Base-by-base conservation (phyloP, 53 echinoderm and acorn worm genomes). In the Hippasteria phrygiana region DNA sequence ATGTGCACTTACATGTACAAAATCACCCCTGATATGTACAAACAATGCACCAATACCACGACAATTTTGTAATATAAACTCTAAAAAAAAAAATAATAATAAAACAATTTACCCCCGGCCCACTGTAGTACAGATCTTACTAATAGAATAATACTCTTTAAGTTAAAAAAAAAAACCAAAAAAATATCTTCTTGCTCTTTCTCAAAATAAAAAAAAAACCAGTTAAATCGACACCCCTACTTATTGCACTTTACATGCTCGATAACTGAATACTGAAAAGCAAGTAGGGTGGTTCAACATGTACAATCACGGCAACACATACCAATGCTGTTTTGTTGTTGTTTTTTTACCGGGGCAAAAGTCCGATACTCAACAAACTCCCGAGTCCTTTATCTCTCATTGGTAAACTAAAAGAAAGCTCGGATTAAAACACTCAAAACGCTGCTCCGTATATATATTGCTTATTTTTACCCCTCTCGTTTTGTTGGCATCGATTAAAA, bases 211-310 rank as follows among this genome's bases (percentile, higher is more conserved):
- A 85, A 71, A 70, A 51, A 85, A 29, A 79, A 10, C 39, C 26
- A 37, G 62, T 64, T 22, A 81, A 24, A 70, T 43, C 51, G 33
- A 69, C 14, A 64, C 63, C 27, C 24, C 81, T 81, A 64, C 54
- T 69, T 85, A 85, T 85, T 85, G 85, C 85, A 85, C 85, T 70
- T 85, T 36, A 70, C 85, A 81, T 81, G 81, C 81, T 81, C 48
- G 35, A 42, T 47, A 70, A 67, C 32, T 85, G 85, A 85, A 85
- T 85, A 85, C 85, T 70, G 85, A 64, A 64, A 82, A 45, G n/a
- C 66, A 31, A 85, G 50, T 85, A 67, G 27, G 22, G 35, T 43
- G 75, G 45, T 75, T 47, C 32, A 46, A 75, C 75, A 70, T 70
- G 85, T 85, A 70, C 70, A 85, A 53, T 71, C 47, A 69, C 70